Evolutionary conservation across 1,140 invertebrate species (phyloP), one percentile per base, ranked within the genome.

Genomic region (Drosophila sp.): DNA sequence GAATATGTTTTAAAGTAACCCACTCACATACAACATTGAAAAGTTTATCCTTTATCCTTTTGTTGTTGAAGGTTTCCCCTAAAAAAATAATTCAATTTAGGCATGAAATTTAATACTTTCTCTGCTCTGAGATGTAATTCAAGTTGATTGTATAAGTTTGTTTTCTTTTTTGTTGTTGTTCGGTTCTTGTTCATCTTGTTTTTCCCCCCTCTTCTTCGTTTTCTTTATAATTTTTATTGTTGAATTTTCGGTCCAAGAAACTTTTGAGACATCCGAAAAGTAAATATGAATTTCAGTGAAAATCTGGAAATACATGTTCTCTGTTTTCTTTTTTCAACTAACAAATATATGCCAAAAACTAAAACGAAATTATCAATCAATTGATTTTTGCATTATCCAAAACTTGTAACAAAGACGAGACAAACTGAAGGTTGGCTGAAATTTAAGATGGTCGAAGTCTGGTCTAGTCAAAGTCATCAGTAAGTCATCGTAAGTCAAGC

Each of bases 1-100:
- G 17, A 47, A 47, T 47, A 47, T 27, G 8, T 50, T 50, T 50
- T 27, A 50, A 50, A 50, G 23, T 27, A 50, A 50, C 25, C 44
- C 44, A 50, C 44, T 50, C 23, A 23, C 33, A 5, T 8, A 35
- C 17, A 47, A 47, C 3, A 47, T 23, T 23, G 17, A 47, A 25
- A 50, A 50, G 23, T 50, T 50, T 25, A 47, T 47, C 35, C 35
- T 38, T 38, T 10, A 47, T 47, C 17, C 4, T 47, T 23, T 47
- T 23, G 17, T 50, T 50, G 44, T 50, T 50, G 11, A 25, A 3
- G 27, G 44, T 71, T 35, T 66, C 40, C 47, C 44, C n/a, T 30
- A 44, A 61, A 63, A 66, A 60, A 66, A 60, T 66, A 71, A 63
- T 72, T 76, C 29, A 69, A 80, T 80, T 76, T 72, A 44, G 29